Conservation (phyloP, 92 coral and sea anemone species). For the Zoanthus sociatus region DNA sequence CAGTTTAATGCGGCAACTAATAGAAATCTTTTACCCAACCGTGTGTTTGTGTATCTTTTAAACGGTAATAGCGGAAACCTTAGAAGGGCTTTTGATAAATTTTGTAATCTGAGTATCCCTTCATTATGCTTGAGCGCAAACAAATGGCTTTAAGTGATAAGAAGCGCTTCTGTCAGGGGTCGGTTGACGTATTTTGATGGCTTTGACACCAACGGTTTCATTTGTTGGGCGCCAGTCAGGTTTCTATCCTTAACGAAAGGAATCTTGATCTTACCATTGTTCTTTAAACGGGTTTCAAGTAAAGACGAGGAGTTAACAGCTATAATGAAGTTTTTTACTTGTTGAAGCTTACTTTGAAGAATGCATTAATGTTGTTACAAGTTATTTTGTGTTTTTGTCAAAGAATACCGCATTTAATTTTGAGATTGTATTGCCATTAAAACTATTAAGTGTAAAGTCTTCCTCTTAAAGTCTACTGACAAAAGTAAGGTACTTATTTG, state of each 20-base stretch:
- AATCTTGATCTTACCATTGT: not conserved
- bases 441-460: slow-evolving; percentile 25
- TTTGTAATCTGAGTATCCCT: slow-evolving; percentile 95
- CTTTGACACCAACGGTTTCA: slow-evolving; percentile 27
- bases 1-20: slow-evolving; percentile 56
- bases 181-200: slow-evolving; percentile 41
- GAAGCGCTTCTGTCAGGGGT: slow-evolving; percentile 52
- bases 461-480: slow-evolving; percentile 32
- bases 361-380: slow-evolving; percentile 44
- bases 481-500: slow-evolving; percentile 33
- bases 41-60: slow-evolving; percentile 82
- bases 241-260: not conserved
- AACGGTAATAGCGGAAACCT: slow-evolving; percentile 96
- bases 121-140: slow-evolving; percentile 81
- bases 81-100: slow-evolving; percentile 86
- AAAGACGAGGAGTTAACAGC: not conserved
- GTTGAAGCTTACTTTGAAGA: slow-evolving; percentile 20
- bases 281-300: not conserved
- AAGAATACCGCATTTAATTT: slow-evolving; percentile 28
- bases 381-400: slow-evolving; percentile 29
- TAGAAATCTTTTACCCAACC: slow-evolving; percentile 85
- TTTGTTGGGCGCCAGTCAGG: slow-evolving; percentile 1
- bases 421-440: slow-evolving; percentile 42
- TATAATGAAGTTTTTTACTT: not conserved
- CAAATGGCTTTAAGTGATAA: slow-evolving; percentile 88